These are phyloP conservation scores for Chymomyza procnemis DNA, from an alignment of 2,888 invertebrate species.

Conservation along the genomic window DNA sequence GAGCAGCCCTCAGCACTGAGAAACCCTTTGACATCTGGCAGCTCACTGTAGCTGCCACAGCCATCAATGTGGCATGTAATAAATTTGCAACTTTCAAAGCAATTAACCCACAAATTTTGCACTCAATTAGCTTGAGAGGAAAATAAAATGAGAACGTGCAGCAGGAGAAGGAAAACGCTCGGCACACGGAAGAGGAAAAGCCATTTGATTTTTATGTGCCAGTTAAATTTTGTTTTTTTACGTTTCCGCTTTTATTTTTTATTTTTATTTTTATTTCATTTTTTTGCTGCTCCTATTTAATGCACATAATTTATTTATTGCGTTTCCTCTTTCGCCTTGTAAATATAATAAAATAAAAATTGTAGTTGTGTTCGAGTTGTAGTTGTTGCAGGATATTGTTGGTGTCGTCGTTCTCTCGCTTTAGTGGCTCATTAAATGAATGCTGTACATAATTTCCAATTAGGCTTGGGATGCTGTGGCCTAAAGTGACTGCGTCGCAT, in stretches of 20 bases:
- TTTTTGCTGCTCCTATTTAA: constrained; percentile 20
- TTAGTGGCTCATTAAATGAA: constrained; percentile 22
- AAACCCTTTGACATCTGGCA: not conserved
- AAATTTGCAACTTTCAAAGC: constrained; percentile 49
- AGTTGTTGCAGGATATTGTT: not conserved
- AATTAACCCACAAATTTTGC: constrained; percentile 59
- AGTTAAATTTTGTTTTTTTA: not conserved
- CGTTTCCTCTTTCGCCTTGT: constrained; percentile 13
- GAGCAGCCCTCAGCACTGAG: not conserved
- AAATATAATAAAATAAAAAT: not conserved
- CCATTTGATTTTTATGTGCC: not conserved
- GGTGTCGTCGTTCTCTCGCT: not conserved
- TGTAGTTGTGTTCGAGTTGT: not conserved
- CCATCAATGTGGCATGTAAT: constrained; percentile 25
- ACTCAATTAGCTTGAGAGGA: constrained; percentile 50
- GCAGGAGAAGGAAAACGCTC: not conserved
- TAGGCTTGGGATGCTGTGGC: constrained; percentile 41
- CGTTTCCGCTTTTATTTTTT: not conserved
- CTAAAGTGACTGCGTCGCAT: not conserved
- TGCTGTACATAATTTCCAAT: constrained; percentile 55
- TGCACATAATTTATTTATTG: constrained; percentile 41
- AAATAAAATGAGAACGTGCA: not conserved
- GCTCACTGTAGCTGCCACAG: not conserved
- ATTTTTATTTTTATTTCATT: constrained; percentile 6
- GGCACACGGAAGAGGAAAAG: not conserved